Conservation (phyloP, 2,888 invertebrate species). For the Eupithecia exiguata region DNA sequence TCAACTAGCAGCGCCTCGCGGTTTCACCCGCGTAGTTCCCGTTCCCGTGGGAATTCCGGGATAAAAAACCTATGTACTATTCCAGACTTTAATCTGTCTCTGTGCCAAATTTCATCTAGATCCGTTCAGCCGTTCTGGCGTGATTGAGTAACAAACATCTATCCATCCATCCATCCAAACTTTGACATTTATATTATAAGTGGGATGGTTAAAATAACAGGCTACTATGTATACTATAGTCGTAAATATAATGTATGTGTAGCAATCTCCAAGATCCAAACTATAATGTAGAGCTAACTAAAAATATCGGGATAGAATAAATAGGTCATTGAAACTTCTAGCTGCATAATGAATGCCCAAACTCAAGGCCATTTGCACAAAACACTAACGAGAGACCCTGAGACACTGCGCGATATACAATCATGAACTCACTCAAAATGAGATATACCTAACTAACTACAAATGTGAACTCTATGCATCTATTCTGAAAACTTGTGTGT, state of each 20-base stretch:
- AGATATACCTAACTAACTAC: not conserved
- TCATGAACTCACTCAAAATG: not conserved
- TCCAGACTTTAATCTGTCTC: too few species aligned
- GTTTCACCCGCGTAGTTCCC: too few species aligned
- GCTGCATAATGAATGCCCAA: slow-evolving; percentile 32
- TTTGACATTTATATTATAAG: too few species aligned
- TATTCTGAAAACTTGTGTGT: not conserved
- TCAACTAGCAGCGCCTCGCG: too few species aligned
- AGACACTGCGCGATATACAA: not conserved
- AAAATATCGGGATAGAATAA: slow-evolving; percentile 23
- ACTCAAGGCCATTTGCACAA: slow-evolving; percentile 33
- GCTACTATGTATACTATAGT: too few species aligned
- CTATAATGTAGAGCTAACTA: slow-evolving; percentile 5
- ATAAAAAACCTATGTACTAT: too few species aligned
- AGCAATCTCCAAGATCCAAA: not conserved
- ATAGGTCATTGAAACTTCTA: slow-evolving; percentile 23
- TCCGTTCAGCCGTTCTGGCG: too few species aligned
- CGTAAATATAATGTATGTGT: not conserved
- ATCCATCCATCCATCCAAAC: too few species aligned
- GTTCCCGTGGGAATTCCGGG: too few species aligned
- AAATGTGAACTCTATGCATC: not conserved
- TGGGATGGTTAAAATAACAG: too few species aligned
- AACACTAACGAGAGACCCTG: slow-evolving; percentile 27
- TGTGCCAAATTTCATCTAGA: too few species aligned
- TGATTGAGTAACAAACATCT: too few species aligned